Conservation (phyloP, 2,888 invertebrate species). For the Spodoptera picta region DNA sequence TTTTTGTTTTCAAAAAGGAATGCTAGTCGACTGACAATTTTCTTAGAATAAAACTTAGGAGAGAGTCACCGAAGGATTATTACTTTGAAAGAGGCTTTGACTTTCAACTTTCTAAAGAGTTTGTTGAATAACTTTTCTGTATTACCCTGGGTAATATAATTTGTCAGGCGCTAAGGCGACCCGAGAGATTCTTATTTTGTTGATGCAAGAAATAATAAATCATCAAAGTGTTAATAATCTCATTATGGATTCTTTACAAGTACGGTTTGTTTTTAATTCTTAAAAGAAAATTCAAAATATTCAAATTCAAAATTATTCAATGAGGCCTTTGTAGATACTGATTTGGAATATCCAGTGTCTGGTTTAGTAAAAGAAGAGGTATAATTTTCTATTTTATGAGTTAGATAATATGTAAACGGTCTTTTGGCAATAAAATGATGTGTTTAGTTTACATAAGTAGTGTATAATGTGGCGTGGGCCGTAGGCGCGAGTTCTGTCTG, state of each 20-base stretch:
- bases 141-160: slow-evolving; percentile 76
- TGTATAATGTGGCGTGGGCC: slow-evolving; percentile 55
- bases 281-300: slow-evolving; percentile 5
- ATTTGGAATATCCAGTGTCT: background rate
- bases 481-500: slow-evolving; percentile 80
- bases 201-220: slow-evolving; percentile 52
- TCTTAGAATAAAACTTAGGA: slow-evolving; percentile 70
- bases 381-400: slow-evolving; percentile 8
- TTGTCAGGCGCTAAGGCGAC: slow-evolving; percentile 67
- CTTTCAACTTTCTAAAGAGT: slow-evolving; percentile 79
- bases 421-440: slow-evolving; percentile 28
- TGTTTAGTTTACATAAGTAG: slow-evolving; percentile 51
- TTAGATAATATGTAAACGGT: slow-evolving; percentile 21
- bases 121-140: slow-evolving; percentile 79
- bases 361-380: background rate
- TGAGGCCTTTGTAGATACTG: background rate
- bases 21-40: slow-evolving; percentile 63
- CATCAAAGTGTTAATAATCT: slow-evolving; percentile 43
- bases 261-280: background rate
- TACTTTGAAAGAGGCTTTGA: slow-evolving; percentile 74
- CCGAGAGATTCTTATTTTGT: slow-evolving; percentile 59
- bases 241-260: slow-evolving; percentile 21
- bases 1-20: slow-evolving; percentile 41
- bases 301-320: background rate
- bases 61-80: slow-evolving; percentile 73